phyloP scores from a whole-genome alignment of 2,797 vertebrate genomes.

The Zonotrichia albicollis region DNA sequence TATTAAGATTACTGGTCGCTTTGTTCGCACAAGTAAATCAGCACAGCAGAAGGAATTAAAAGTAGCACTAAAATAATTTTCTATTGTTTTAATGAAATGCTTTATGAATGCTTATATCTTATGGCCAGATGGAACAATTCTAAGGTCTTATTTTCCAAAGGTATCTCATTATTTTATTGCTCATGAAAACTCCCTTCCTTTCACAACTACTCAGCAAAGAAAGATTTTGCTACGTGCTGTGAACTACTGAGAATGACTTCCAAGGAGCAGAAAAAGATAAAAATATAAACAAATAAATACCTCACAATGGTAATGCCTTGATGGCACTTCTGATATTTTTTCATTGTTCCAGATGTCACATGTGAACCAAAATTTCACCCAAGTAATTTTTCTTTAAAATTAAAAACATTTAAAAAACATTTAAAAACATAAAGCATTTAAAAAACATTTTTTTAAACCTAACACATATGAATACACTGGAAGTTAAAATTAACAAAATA shows the following conservation, averaged over 20 bases:
- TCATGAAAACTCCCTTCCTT: not conserved
- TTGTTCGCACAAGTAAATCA: not conserved
- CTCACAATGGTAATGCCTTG: not conserved
- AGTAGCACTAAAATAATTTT: slow-evolving; percentile 5
- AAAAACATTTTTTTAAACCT: not conserved
- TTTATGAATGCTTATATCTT: not conserved
- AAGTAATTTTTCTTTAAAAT: not conserved
- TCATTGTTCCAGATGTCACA: not conserved
- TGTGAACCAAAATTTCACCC: not conserved
- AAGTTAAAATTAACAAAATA: not conserved
- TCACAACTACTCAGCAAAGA: not conserved
- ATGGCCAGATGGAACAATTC: not conserved
- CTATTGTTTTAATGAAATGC: not conserved
- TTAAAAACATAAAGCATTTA: too few species aligned
- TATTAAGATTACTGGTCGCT: not conserved
- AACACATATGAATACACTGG: not conserved
- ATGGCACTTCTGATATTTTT: not conserved
- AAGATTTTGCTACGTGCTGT: not conserved
- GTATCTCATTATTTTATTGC: not conserved
- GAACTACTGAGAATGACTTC: not conserved
- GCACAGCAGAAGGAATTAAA: not conserved
- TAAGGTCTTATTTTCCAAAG: not conserved
- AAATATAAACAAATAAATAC: not conserved
- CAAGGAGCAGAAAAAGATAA: not conserved
- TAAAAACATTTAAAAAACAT: too few species aligned